Conservation (phyloP, 2,888 invertebrate genomes). For the Campoplex capitator region DNA sequence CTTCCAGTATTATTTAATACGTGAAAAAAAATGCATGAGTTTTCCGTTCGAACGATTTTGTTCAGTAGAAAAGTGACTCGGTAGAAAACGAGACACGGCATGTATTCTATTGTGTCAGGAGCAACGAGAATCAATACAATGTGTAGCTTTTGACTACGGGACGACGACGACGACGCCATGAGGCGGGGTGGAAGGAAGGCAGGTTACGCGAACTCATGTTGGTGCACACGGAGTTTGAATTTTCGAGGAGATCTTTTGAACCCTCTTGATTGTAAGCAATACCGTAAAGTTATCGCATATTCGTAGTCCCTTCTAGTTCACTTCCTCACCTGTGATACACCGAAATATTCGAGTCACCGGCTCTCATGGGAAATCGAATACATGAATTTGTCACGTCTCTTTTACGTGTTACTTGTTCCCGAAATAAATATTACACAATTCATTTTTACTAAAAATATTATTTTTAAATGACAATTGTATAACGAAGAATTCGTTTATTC, state of each 20-base stretch:
- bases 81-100: background rate
- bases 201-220: background rate
- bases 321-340: background rate
- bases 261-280: slow-evolving; percentile 47
- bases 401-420: background rate
- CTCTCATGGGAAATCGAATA: slow-evolving; percentile 11
- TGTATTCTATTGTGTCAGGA: slow-evolving; percentile 18
- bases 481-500: background rate
- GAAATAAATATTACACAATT: background rate
- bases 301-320: background rate
- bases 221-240: slow-evolving; percentile 19
- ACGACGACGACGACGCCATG: slow-evolving; percentile 31
- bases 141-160: slow-evolving; percentile 49
- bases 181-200: background rate
- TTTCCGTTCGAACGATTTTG: background rate
- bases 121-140: slow-evolving; percentile 58
- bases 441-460: background rate
- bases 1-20: background rate
- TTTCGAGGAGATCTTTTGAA: slow-evolving; percentile 45
- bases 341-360: background rate
- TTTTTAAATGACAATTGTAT: background rate
- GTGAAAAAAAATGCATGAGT: slow-evolving; percentile 2
- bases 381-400: background rate
- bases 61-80: slow-evolving; percentile 12
- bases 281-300: slow-evolving; percentile 32